Evolutionary conservation across 2,888 invertebrate species (phyloP).

Genomic region (Drosophila gaucha): DNA sequence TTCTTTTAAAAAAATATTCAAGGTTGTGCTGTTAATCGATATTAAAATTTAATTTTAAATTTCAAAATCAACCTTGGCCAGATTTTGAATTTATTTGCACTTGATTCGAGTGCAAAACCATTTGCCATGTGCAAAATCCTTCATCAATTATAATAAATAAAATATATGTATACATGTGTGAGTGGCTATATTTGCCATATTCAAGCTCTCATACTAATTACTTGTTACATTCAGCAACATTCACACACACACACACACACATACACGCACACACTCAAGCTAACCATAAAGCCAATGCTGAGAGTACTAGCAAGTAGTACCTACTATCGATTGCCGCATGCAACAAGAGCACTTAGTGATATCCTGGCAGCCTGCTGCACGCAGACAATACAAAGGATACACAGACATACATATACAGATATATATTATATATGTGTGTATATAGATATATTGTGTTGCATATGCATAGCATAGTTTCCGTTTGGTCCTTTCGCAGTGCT

Average conservation of each 20-base stretch:
- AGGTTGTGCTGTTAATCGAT: no score
- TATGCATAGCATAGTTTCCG: slow-evolving; percentile 60
- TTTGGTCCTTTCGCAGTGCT: slow-evolving; percentile 60
- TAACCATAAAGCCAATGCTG: neutral
- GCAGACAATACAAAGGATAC: slow-evolving; percentile 19
- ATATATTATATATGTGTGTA: slow-evolving; percentile 21
- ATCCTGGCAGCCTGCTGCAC: slow-evolving; percentile 64
- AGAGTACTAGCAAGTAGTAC: slow-evolving; percentile 1
- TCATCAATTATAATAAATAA: neutral
- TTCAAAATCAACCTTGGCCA: no score
- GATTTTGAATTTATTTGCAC: no score
- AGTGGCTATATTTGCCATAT: slow-evolving; percentile 10
- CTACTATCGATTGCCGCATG: slow-evolving; percentile 63
- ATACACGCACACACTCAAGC: slow-evolving; percentile 3
- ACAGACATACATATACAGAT: slow-evolving; percentile 7
- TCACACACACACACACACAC: slow-evolving; percentile 7
- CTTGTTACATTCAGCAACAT: slow-evolving; percentile 55
- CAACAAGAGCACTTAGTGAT: slow-evolving; percentile 76
- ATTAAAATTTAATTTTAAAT: no score
- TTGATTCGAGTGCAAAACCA: no score
- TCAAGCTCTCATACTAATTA: slow-evolving; percentile 64
- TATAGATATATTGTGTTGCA: slow-evolving; percentile 29
- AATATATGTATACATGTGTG: slow-evolving; percentile 1
- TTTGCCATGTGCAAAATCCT: no score
- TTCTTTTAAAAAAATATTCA: no score